Conservation (phyloP, 1,140 invertebrate genomes). For the Zaprionus nigranus region DNA sequence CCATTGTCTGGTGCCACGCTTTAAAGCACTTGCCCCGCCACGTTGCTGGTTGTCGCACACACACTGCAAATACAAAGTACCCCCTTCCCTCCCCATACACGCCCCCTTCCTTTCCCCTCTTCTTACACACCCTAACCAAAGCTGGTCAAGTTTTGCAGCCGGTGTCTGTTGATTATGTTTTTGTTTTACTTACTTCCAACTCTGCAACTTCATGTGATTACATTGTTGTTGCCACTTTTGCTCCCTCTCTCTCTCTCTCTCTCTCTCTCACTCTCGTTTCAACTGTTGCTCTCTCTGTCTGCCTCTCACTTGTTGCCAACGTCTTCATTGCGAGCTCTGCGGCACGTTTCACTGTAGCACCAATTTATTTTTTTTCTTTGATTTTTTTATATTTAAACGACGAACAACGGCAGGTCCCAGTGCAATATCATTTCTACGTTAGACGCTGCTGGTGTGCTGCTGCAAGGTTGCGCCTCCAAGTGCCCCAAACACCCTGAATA, state of each 20-base stretch:
- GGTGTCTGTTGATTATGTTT: constrained; percentile 72
- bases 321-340: constrained; percentile 47
- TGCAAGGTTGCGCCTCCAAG: constrained; percentile 18
- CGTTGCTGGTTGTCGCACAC: constrained; percentile 45
- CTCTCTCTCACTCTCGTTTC: neutral
- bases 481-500: neutral
- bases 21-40: constrained; percentile 22
- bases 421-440: constrained; percentile 74
- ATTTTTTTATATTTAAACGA: constrained; percentile 76
- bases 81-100: neutral
- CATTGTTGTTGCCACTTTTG: constrained; percentile 23
- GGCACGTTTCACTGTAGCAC: constrained; percentile 71
- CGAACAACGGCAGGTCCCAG: constrained; percentile 47
- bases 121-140: no score
- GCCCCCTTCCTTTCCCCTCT: neutral
- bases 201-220: constrained; percentile 62
- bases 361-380: constrained; percentile 64
- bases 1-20: constrained; percentile 29
- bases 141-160: no score
- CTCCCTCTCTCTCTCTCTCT: constrained; percentile 2
- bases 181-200: constrained; percentile 68
- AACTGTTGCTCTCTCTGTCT: neutral
- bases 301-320: constrained; percentile 31
- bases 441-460: constrained; percentile 59
- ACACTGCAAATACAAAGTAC: constrained; percentile 17